phyloP scores from a whole-genome alignment of 2,113 vertebrate species.

The Anas platyrhynchos region DNA sequence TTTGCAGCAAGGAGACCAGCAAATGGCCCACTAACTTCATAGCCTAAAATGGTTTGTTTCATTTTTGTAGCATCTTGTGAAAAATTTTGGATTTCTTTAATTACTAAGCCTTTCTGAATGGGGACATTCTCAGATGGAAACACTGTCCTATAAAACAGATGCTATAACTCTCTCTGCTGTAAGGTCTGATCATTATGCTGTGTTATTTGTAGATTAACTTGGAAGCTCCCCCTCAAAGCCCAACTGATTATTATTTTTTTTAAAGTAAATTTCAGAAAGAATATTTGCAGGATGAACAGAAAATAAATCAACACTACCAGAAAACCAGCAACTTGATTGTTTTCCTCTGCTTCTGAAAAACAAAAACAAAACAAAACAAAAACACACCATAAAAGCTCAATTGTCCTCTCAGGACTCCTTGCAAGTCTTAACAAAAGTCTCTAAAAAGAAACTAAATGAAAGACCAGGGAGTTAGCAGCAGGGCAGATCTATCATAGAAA shows the following conservation, averaged over 20 bases:
- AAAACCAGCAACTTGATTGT: slow-evolving; percentile 35
- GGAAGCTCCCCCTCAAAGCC: background rate
- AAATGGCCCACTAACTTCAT: background rate
- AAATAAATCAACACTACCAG: slow-evolving; percentile 39
- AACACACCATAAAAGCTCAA: slow-evolving; percentile 47
- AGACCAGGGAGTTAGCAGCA: slow-evolving; percentile 59
- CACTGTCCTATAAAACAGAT: background rate
- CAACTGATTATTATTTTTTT: background rate
- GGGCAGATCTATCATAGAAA: slow-evolving; percentile 50
- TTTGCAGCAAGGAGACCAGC: background rate
- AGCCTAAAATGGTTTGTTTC: background rate
- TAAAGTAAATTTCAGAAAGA: background rate
- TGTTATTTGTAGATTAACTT: slow-evolving; percentile 2
- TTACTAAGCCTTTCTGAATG: background rate
- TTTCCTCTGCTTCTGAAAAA: slow-evolving; percentile 49
- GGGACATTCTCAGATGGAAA: background rate
- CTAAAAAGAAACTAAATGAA: slow-evolving; percentile 69
- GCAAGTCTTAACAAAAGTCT: slow-evolving; percentile 68
- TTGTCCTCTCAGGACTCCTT: slow-evolving; percentile 65
- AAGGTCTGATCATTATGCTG: background rate
- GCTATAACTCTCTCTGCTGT: background rate
- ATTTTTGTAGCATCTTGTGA: background rate
- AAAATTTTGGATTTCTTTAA: background rate
- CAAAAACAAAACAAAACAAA: background rate
- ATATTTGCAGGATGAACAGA: background rate